A percentile compares a stretch with the other conserved stretches of the same genome.
phyloP scores from a whole-genome alignment of 2,113 vertebrate species.

The Lepidothrix coronata region DNA sequence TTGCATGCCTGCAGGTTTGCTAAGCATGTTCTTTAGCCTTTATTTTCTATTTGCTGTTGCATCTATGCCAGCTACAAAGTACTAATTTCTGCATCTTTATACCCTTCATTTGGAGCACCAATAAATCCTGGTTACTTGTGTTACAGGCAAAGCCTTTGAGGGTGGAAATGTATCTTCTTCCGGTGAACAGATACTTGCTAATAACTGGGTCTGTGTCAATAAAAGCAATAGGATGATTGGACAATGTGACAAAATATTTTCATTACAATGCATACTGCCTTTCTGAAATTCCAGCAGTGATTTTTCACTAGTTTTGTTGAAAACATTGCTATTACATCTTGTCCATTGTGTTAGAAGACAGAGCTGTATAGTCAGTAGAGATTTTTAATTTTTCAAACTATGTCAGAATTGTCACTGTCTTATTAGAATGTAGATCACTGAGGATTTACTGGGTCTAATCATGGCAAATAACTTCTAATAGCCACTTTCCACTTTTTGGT shows the following conservation, averaged over 20 bases:
- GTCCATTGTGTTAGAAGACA: not conserved
- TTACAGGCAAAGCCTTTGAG: not conserved
- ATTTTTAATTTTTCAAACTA: not conserved
- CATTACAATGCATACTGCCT: not conserved
- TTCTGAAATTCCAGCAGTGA: not conserved
- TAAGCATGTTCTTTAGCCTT: not conserved
- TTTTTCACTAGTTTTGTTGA: not conserved
- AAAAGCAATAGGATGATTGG: not conserved
- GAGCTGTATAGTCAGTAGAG: not conserved
- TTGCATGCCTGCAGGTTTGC: not conserved
- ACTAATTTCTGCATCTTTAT: not conserved
- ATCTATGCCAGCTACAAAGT: not conserved
- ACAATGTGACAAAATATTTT: not conserved
- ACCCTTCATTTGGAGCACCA: not conserved
- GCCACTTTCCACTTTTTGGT: not conserved
- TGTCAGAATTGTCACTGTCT: not conserved
- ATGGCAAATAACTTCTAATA: not conserved
- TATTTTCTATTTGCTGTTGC: not conserved
- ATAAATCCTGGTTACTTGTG: not conserved
- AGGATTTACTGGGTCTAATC: not conserved
- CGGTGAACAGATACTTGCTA: not conserved
- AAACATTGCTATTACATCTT: not conserved
- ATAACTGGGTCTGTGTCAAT: not conserved
- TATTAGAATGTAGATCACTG: not conserved
- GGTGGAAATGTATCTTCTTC: not conserved